phyloP scores from a whole-genome alignment of 2,797 vertebrate genomes.

The Pseudochromis fuscus region DNA sequence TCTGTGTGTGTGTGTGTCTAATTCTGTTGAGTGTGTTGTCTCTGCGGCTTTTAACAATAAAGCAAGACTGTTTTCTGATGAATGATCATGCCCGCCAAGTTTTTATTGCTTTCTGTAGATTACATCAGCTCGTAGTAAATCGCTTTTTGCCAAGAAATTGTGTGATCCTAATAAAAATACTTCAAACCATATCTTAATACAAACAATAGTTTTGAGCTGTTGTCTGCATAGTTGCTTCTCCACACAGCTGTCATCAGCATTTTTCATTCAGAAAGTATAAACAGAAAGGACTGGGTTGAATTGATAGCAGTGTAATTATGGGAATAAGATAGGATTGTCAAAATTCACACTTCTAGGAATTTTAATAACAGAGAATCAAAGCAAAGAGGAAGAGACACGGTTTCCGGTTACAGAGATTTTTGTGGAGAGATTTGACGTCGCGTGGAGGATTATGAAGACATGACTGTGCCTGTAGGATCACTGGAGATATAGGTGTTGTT shows the following conservation, averaged over 20 bases:
- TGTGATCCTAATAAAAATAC: slow-evolving; percentile 73
- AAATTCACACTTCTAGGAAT: slow-evolving; percentile 20
- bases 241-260: slow-evolving; percentile 31
- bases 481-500: not conserved
- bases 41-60: slow-evolving; percentile 60
- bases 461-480: not conserved
- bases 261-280: slow-evolving; percentile 29
- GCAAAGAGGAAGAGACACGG: not conserved
- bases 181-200: slow-evolving; percentile 65
- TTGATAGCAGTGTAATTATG: slow-evolving; percentile 28
- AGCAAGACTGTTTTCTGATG: slow-evolving; percentile 66
- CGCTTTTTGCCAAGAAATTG: slow-evolving; percentile 50
- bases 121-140: slow-evolving; percentile 69
- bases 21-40: slow-evolving; percentile 60
- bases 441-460: not conserved
- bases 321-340: slow-evolving; percentile 1
- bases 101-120: slow-evolving; percentile 80
- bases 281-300: slow-evolving; percentile 20
- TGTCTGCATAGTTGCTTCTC: slow-evolving; percentile 36
- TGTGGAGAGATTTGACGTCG: slow-evolving; percentile 2
- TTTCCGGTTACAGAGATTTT: not conserved
- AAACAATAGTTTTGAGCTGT: slow-evolving; percentile 54
- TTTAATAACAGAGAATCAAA: not conserved
- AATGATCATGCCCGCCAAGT: slow-evolving; percentile 68
- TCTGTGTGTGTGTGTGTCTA: slow-evolving; percentile 25